These are phyloP conservation scores for Teleogryllus occipitalis DNA, from an alignment of 1,140 invertebrate species.

Conservation along the genomic window DNA sequence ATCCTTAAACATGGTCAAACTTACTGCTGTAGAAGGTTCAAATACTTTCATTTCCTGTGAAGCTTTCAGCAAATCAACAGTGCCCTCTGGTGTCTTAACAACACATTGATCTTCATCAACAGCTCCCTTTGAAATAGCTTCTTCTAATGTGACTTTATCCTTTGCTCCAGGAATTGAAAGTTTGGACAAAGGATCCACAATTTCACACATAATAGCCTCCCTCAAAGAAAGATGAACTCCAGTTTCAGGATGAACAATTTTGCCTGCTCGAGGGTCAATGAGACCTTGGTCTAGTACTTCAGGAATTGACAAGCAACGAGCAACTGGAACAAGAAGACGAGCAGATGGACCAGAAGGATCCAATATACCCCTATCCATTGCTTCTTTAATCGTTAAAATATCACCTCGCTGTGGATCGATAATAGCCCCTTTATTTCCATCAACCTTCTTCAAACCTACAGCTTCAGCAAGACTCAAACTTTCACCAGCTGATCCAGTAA, in stretches of 20 bases:
- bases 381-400: constrained; percentile 69
- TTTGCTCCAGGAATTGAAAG: constrained; percentile 48
- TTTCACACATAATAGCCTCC: constrained; percentile 80
- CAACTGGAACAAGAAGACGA: constrained; percentile 70
- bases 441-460: constrained; percentile 61
- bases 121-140: constrained; percentile 69
- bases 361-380: constrained; percentile 73
- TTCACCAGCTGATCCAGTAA: constrained; percentile 45
- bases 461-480: constrained; percentile 65
- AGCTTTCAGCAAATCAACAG: constrained; percentile 61
- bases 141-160: constrained; percentile 59
- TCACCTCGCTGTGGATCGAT: constrained; percentile 75
- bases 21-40: constrained; percentile 36
- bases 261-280: constrained; percentile 63
- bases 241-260: constrained; percentile 85
- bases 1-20: constrained; percentile 28
- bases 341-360: constrained; percentile 64
- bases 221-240: constrained; percentile 62
- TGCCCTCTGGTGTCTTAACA: constrained; percentile 54
- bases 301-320: constrained; percentile 68
- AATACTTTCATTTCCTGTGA: constrained; percentile 53
- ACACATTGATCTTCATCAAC: constrained; percentile 64
- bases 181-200: constrained; percentile 67
- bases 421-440: constrained; percentile 67
- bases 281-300: constrained; percentile 76